Conservation (phyloP, 1,140 invertebrate species). For the Heterodera schachtii region DNA sequence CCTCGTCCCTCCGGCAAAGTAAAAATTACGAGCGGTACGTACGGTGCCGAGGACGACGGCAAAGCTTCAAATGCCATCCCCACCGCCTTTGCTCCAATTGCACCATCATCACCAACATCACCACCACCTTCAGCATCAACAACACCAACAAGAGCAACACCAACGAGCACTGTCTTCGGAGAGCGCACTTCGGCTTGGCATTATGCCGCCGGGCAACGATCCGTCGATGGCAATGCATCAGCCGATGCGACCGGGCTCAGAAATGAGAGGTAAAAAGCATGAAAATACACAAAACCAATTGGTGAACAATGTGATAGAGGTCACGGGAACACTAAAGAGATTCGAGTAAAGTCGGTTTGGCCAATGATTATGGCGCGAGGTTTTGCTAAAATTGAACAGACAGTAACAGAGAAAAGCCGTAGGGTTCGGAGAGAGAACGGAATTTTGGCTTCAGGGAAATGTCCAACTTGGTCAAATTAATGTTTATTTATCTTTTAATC, state of each 20-base stretch:
- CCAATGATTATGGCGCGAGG: no score
- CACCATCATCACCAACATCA: not conserved
- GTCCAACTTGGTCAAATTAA: no score
- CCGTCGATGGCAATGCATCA: conserved; percentile 11
- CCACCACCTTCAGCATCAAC: not conserved
- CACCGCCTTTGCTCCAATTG: not conserved
- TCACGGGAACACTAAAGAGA: no score
- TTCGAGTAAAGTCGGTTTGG: no score
- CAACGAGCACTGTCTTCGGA: conserved; percentile 4
- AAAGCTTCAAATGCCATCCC: not conserved
- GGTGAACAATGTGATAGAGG: no score
- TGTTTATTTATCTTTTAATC: no score
- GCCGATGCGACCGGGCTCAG: conserved; percentile 7
- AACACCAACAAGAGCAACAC: not conserved
- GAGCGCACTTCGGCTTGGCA: not conserved
- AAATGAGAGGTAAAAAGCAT: conserved; percentile 23
- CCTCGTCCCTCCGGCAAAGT: no score
- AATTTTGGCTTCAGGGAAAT: no score
- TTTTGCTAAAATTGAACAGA: no score
- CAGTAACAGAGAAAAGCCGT: no score
- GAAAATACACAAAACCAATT: conserved; percentile 7
- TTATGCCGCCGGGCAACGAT: not conserved
- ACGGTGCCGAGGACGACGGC: not conserved
- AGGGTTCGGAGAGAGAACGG: no score
- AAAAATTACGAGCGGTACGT: not conserved